Conservation (phyloP, 2,113 vertebrate genomes). For the Protomyctophum bolini region DNA sequence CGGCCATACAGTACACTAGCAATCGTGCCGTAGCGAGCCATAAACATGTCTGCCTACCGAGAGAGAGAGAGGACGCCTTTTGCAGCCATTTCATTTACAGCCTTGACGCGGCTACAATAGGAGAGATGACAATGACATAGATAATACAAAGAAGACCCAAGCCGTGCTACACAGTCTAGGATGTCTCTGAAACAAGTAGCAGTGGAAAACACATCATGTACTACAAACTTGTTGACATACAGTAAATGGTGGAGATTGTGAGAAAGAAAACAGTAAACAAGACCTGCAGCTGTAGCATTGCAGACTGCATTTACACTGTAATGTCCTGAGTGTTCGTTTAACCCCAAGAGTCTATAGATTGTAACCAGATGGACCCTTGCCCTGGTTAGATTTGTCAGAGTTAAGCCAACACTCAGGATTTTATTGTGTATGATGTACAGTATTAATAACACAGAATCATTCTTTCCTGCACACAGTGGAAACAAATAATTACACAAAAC, state of each 20-base stretch:
- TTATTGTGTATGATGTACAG: too few relatives aligned
- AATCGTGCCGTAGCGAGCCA: conserved; percentile 29
- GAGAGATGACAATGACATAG: conserved; percentile 41
- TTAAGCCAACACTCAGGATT: too few relatives aligned
- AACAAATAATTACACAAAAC: too few relatives aligned
- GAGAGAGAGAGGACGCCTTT: conserved; percentile 4
- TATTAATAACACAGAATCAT: too few relatives aligned
- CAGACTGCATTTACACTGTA: too few relatives aligned
- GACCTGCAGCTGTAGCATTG: neutral
- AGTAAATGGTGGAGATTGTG: conserved; percentile 3
- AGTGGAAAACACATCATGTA: conserved; percentile 23
- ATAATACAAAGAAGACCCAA: conserved; percentile 50
- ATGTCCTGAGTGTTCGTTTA: too few relatives aligned
- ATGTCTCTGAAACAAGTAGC: conserved; percentile 40
- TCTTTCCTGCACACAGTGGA: too few relatives aligned
- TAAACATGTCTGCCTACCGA: conserved; percentile 47
- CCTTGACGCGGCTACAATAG: conserved; percentile 18
- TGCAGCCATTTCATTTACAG: conserved; percentile 48
- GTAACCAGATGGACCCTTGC: too few relatives aligned
- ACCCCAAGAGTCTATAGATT: too few relatives aligned
- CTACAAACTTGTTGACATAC: neutral
- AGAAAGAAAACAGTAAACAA: conserved; percentile 1
- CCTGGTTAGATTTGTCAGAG: too few relatives aligned
- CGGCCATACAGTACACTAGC: conserved; percentile 42
- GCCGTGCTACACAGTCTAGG: conserved; percentile 18